These are phyloP conservation scores for Lasioglossum oenotherae DNA, from an alignment of 2,888 invertebrate genomes.

Conservation along the genomic window DNA sequence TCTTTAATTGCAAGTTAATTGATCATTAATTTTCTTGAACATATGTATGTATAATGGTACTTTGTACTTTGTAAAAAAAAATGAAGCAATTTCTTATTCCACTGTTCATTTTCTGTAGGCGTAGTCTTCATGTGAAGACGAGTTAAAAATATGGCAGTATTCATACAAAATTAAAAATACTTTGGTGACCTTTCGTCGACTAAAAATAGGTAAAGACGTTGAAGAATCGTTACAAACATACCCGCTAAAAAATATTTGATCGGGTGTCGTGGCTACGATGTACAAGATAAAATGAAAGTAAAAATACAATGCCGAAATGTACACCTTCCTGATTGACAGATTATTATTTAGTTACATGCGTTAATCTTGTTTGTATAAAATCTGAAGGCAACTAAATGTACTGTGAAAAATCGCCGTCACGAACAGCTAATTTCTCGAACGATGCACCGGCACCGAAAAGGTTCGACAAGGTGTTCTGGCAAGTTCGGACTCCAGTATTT, in stretches of 20 bases:
- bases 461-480: not conserved
- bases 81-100: not conserved
- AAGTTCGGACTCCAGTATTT: slow-evolving; percentile 18
- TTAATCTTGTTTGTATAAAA: too few species aligned
- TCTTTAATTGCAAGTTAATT: not conserved
- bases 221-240: not conserved
- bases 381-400: not conserved
- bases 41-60: not conserved
- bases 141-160: not conserved
- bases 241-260: not conserved
- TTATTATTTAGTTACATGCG: not conserved
- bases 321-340: not conserved
- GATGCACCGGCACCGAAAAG: not conserved
- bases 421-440: not conserved
- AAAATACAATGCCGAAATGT: not conserved
- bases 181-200: not conserved
- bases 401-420: not conserved
- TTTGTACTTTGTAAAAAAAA: not conserved
- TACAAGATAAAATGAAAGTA: not conserved
- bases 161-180: not conserved
- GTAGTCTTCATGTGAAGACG: not conserved
- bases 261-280: not conserved
- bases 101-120: not conserved
- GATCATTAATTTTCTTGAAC: not conserved
- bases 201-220: not conserved